These are phyloP conservation scores for Zelostemma sp. DNA, from an alignment of 1,140 invertebrate species.

Conservation along the genomic window DNA sequence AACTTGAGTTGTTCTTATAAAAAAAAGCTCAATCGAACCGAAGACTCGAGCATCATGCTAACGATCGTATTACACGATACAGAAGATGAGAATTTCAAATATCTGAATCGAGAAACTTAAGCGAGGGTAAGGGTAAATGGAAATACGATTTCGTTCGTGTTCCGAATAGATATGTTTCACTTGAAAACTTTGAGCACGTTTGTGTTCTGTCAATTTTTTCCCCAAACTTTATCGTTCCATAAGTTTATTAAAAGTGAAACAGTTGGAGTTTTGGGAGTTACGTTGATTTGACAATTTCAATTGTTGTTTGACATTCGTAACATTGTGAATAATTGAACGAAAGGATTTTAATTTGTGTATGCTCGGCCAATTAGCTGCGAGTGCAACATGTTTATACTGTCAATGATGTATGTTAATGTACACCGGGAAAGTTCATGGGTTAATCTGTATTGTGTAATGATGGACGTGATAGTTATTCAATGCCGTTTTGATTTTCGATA, in stretches of 20 bases:
- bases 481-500: slow-evolving; percentile 5
- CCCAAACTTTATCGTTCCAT: not conserved
- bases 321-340: too few species aligned
- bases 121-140: not conserved
- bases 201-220: not conserved
- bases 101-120: not conserved
- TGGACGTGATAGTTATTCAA: not conserved
- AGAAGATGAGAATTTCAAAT: not conserved
- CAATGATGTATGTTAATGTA: slow-evolving; percentile 14
- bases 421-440: slow-evolving; percentile 11
- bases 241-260: too few species aligned
- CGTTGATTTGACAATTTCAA: too few species aligned
- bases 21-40: not conserved
- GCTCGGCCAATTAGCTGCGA: slow-evolving; percentile 1
- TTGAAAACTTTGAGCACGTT: not conserved
- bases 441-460: slow-evolving; percentile 2
- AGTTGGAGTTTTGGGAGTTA: too few species aligned
- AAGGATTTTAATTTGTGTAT: not conserved
- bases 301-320: too few species aligned
- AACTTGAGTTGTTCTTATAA: too few species aligned
- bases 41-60: slow-evolving; percentile 1
- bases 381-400: slow-evolving; percentile 2
- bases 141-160: not conserved
- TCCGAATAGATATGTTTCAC: not conserved
- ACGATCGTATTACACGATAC: slow-evolving; percentile 1